Percentiles rank a stretch among this genome's conserved stretches.
Evolutionary conservation across 2,797 vertebrate species (phyloP).

Genomic region (Danio jaintianensis): DNA sequence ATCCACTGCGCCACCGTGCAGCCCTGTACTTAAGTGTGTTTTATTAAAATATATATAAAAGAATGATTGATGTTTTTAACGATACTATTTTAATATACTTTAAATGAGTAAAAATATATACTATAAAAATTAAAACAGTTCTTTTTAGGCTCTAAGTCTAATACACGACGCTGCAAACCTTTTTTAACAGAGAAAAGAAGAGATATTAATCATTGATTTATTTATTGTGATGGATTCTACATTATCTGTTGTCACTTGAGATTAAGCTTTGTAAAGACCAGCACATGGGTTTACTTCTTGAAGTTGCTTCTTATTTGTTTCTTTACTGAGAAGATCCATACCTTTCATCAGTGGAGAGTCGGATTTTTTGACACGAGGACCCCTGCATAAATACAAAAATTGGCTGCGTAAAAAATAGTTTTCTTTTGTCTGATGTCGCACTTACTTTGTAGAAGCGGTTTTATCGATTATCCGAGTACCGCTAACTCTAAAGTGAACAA

Average conservation of each 20-base stretch:
- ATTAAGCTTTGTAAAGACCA: not conserved
- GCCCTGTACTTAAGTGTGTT: too few relatives aligned
- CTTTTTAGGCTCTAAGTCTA: too few relatives aligned
- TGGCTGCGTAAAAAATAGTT: not conserved
- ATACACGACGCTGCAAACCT: too few relatives aligned
- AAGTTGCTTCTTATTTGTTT: not conserved
- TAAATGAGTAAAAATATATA: too few relatives aligned
- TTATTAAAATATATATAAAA: too few relatives aligned
- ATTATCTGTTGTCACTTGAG: not conserved
- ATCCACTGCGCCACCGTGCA: too few relatives aligned
- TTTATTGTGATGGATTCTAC: not conserved
- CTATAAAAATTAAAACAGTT: too few relatives aligned
- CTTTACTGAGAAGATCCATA: constrained; percentile 27
- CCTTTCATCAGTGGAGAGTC: constrained; percentile 28
- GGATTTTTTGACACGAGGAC: constrained; percentile 38
- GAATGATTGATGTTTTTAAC: too few relatives aligned
- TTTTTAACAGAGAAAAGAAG: not conserved
- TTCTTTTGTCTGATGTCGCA: not conserved
- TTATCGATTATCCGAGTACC: not conserved
- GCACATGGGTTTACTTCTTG: not conserved
- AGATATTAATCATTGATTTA: not conserved
- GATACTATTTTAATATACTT: too few relatives aligned
- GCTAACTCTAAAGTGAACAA: too few relatives aligned
- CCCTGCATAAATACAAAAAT: constrained; percentile 21
- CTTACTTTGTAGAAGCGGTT: not conserved